phyloP scores from a whole-genome alignment of 1,140 invertebrate genomes.

The Cydia strobilella region DNA sequence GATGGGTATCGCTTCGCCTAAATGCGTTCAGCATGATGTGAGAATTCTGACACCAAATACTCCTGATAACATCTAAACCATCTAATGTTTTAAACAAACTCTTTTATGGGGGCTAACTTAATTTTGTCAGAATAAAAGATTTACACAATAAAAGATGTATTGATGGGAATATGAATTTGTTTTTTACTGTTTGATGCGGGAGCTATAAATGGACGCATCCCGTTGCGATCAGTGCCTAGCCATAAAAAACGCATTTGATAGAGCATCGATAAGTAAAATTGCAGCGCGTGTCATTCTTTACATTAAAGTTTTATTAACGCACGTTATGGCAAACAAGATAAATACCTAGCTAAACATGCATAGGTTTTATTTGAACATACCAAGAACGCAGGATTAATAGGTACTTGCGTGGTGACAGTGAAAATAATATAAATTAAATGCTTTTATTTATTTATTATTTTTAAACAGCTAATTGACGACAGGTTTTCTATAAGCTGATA shows the following conservation, averaged over 20 bases:
- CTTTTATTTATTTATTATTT: neutral
- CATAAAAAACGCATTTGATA: slow-evolving; percentile 18
- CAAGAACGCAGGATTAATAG: neutral
- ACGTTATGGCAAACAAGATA: neutral
- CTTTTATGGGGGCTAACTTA: slow-evolving; percentile 76
- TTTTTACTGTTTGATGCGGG: slow-evolving; percentile 40
- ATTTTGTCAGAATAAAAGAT: slow-evolving; percentile 74
- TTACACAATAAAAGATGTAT: slow-evolving; percentile 59
- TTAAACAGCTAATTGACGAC: too few relatives aligned
- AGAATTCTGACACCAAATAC: slow-evolving; percentile 78
- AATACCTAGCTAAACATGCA: neutral
- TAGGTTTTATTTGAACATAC: neutral
- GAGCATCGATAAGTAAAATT: slow-evolving; percentile 8
- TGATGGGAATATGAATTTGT: slow-evolving; percentile 43
- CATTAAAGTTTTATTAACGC: slow-evolving; percentile 1
- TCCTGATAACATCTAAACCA: slow-evolving; percentile 73
- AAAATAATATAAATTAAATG: neutral
- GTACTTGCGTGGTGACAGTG: neutral
- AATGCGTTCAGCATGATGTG: slow-evolving; percentile 78
- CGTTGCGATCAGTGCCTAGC: neutral
- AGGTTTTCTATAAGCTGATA: too few relatives aligned
- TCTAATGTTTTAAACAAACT: slow-evolving; percentile 80
- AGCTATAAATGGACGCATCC: slow-evolving; percentile 36
- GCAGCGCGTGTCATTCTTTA: slow-evolving; percentile 3
- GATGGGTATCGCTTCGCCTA: slow-evolving; percentile 66